Base-by-base conservation (phyloP, 2,888 invertebrate species). In the Ptilodon capucinus region DNA sequence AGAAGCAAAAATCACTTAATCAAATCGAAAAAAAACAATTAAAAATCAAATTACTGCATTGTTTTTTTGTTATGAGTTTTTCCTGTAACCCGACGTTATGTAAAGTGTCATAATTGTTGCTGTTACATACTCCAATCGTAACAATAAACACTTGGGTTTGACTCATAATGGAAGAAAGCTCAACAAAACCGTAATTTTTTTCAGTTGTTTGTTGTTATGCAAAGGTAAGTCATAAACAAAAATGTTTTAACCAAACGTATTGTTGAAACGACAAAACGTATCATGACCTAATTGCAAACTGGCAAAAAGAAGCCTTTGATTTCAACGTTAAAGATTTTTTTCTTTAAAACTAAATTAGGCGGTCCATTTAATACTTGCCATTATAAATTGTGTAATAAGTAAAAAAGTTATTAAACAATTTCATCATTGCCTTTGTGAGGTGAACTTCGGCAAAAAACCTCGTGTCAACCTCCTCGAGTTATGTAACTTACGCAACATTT, bases 391-490 rank as follows among this genome's bases (percentile, higher is more conserved):
- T 35, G 32, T 48, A 57, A 52, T 45, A 54, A 50, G 43, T 40
- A 39, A 36, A 40, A 30, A 57, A 53, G 50, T 58, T 52, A 58
- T 44, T n/a, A 38, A 28, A 6, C 40, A 48, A 56, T 65, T 67
- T 56, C 56, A 47, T 52, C 42, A 58, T 45, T 16, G 21, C 43
- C 46, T 40, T 39, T 40, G 23, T 40, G n/a, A 17, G 23, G 4
- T 16, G 16, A 40, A 40, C 23, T 40, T 40, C 23, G 5, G 39
- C 9, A 25, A 40, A 40, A 40, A 25, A 36, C 18, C 18, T 36
- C n/a, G 21, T 36, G 36, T 18, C 18, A 17, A 43, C 40, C 16
- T 36, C 43, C 9, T 5, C 8, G 38, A 46, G 17, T 64, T 64
- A 59, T 40, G 45, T 42, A 63, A 64, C 39, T 46, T 52, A 4